Evolutionary conservation across 1,140 invertebrate species (phyloP), one percentile per base, ranked within the genome.

Genomic region (Hormaphis cornu): DNA sequence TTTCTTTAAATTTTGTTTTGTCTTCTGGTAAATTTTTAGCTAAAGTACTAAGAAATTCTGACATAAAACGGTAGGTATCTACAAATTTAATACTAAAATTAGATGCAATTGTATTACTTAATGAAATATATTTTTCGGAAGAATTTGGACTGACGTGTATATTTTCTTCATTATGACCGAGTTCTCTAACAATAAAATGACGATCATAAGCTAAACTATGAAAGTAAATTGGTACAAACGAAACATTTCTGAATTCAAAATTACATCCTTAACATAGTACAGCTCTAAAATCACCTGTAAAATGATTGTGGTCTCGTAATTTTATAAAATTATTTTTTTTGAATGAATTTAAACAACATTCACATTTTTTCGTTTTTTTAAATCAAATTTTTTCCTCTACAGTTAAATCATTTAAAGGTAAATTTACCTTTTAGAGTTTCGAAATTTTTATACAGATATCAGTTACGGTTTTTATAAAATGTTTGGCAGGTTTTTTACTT

Each of bases 1-100:
- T 46, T 16, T 37, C 26, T 8, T 14, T 5, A 14, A 44, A 44
- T 18, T n/a, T n/a, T 18, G 14, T 4, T 44, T 20, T 30, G 40
- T 20, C 28, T 63, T 16, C 9, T 6, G 30, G 5, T 33, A 33
- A 33, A 33, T 33, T 33, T 6, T 33, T 33, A 33, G 30, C 9
- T 33, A 33, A 33, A 33, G 4, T 33, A 33, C 5, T 9, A 6
- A 33, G 9, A 4, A 9, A 33, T 33, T 33, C 30, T 6, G 30
- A 33, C 30, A 75, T 70, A 50, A 75, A 75, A 24, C 72, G n/a
- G 53, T 69, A 74, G 3, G 72, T 72, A 48, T 74, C 74, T 10
- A 73, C 63, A 56, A 75, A 74, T 28, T 72, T 18, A 4, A 71
- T 63, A 33, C 56, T 1, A 16, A 73, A 33, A n/a, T 4, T 16